Percentiles rank a stretch among this genome's conserved stretches.
Conservation (phyloP, 2,797 vertebrate genomes). For the Astyanax mexicanus region DNA sequence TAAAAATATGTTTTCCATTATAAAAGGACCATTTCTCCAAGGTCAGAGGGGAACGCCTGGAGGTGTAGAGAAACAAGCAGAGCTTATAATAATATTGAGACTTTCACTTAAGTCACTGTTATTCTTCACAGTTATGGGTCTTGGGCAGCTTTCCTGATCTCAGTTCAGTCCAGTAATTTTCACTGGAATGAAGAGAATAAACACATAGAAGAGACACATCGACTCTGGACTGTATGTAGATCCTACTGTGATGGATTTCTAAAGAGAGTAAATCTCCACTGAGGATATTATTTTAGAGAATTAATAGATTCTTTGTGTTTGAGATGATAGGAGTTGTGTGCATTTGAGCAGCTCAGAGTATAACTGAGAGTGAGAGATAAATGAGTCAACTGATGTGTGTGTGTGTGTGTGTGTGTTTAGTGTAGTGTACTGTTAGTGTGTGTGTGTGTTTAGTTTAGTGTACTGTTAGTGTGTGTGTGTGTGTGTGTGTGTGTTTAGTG, state of each 20-base stretch:
- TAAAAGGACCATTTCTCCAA: constrained; percentile 64
- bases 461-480: too few species aligned
- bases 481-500: too few species aligned
- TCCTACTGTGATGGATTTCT: background rate
- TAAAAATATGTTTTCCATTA: constrained; percentile 25
- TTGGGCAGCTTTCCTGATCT: constrained; percentile 33
- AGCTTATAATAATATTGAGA: constrained; percentile 69
- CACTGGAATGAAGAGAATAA: constrained; percentile 35
- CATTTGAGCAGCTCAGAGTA: background rate
- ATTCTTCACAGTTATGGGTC: constrained; percentile 53
- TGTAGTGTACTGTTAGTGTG: too few species aligned
- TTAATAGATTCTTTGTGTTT: background rate
- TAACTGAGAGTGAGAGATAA: background rate
- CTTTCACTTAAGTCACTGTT: constrained; percentile 60
- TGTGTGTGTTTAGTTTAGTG: too few species aligned
- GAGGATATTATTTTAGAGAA: constrained; percentile 2
- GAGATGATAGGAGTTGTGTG: constrained; percentile 9
- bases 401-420: too few species aligned
- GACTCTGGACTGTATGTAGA: background rate
- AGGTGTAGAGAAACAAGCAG: constrained; percentile 55
- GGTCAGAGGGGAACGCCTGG: constrained; percentile 63
- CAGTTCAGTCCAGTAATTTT: constrained; percentile 18
- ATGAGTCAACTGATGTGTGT: too few species aligned
- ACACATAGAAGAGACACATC: constrained; percentile 21
- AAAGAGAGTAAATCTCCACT: background rate